These are phyloP conservation scores for Eueremaeus valkanovi DNA, from an alignment of 2,888 invertebrate species.

Conservation along the genomic window DNA sequence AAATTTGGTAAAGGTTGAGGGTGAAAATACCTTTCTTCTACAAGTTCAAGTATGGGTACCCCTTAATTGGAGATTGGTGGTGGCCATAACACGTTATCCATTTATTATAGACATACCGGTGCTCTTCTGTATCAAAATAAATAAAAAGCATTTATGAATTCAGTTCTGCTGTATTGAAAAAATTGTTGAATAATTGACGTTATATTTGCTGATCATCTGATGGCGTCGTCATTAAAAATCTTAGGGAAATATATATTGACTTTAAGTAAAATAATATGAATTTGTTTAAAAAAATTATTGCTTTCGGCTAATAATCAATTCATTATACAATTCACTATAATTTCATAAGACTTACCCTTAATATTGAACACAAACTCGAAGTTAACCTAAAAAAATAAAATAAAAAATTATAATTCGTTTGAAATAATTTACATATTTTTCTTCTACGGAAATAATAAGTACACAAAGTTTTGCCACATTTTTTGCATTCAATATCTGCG, in stretches of 20 bases:
- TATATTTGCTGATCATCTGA: neutral
- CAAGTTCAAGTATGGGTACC: too few species aligned
- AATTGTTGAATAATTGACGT: neutral
- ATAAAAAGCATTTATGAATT: neutral
- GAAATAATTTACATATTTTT: neutral
- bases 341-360: neutral
- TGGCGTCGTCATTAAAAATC: neutral
- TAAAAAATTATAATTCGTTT: neutral
- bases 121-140: neutral
- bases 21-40: too few species aligned
- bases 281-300: neutral
- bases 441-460: neutral
- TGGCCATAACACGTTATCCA: neutral
- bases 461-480: neutral
- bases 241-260: neutral
- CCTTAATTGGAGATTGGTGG: too few species aligned
- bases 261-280: neutral
- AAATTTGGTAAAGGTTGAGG: too few species aligned
- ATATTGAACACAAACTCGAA: neutral
- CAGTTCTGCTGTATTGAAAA: too few species aligned
- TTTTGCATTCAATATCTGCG: neutral
- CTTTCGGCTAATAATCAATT: constrained; percentile 17
- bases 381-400: neutral
- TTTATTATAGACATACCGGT: neutral
- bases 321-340: neutral